A percentile compares a stretch with the other conserved stretches of the same genome.
Evolutionary conservation across 2,797 vertebrate genomes (phyloP).

Genomic region (Sebastes alutus): DNA sequence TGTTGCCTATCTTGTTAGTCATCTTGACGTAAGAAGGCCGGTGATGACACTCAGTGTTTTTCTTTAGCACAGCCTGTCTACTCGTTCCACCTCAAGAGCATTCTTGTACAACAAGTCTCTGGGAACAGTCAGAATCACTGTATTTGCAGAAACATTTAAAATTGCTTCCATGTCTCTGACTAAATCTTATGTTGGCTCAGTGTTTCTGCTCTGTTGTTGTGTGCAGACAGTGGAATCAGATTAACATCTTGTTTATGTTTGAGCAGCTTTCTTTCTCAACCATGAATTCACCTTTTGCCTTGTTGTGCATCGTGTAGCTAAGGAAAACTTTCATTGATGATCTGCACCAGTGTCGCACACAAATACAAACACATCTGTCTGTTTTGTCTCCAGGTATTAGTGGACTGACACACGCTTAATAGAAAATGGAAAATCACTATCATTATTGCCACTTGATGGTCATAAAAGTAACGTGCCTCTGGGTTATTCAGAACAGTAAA

Average conservation of each 20-base stretch:
- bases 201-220: constrained; percentile 7
- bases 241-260: constrained; percentile 66
- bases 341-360: neutral
- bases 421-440: neutral
- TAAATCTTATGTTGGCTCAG: constrained; percentile 3
- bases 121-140: neutral
- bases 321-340: constrained; percentile 13
- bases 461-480: neutral
- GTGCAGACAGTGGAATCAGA: constrained; percentile 35
- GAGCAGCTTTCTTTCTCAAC: constrained; percentile 32
- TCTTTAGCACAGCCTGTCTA: constrained; percentile 12
- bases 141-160: constrained; percentile 22
- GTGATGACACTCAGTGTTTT: constrained; percentile 53
- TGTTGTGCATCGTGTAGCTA: constrained; percentile 1
- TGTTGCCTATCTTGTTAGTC: constrained; percentile 58
- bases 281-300: constrained; percentile 37
- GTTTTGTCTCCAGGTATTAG: neutral
- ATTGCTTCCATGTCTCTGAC: neutral
- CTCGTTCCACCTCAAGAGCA: neutral
- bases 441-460: neutral
- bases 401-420: neutral
- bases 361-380: neutral
- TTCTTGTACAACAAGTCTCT: neutral
- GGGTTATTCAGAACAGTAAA: neutral
- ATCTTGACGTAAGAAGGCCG: constrained; percentile 68